phyloP scores from a whole-genome alignment of 2,888 invertebrate genomes.

The Dicycla oo region DNA sequence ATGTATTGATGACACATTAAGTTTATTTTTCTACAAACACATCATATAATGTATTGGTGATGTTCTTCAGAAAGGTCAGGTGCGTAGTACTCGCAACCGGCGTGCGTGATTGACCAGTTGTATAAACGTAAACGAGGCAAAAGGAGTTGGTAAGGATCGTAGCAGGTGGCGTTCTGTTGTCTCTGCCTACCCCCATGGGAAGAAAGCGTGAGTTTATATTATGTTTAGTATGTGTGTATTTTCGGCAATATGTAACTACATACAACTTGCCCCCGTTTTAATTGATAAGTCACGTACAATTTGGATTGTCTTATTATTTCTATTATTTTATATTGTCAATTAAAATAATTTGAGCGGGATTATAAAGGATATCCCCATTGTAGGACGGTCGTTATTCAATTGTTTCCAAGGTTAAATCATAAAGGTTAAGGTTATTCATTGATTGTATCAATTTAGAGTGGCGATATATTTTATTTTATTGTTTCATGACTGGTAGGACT shows the following conservation, averaged over 20 bases:
- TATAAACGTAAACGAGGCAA: not conserved
- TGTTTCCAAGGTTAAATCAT: constrained; percentile 64
- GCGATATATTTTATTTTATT: constrained; percentile 50
- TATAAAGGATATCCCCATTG: constrained; percentile 65
- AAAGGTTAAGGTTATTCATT: constrained; percentile 66
- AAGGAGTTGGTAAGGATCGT: not conserved
- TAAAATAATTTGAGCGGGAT: constrained; percentile 60
- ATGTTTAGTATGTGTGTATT: not conserved
- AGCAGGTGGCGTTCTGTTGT: not conserved
- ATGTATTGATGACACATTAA: not conserved
- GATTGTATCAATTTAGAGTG: constrained; percentile 50
- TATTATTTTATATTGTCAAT: constrained; percentile 48
- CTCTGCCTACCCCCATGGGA: too few relatives aligned
- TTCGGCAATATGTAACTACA: not conserved
- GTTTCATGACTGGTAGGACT: constrained; percentile 44
- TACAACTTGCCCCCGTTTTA: too few relatives aligned
- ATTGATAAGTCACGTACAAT: too few relatives aligned
- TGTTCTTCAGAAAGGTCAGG: not conserved
- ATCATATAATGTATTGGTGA: not conserved
- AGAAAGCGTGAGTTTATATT: not conserved
- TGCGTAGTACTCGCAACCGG: not conserved
- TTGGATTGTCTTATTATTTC: too few relatives aligned
- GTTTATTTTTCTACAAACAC: not conserved
- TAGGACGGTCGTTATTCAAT: constrained; percentile 68
- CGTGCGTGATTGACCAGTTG: not conserved